Conservation (phyloP, 2,113 vertebrate genomes). For the Ophthalmotilapia sp. region DNA sequence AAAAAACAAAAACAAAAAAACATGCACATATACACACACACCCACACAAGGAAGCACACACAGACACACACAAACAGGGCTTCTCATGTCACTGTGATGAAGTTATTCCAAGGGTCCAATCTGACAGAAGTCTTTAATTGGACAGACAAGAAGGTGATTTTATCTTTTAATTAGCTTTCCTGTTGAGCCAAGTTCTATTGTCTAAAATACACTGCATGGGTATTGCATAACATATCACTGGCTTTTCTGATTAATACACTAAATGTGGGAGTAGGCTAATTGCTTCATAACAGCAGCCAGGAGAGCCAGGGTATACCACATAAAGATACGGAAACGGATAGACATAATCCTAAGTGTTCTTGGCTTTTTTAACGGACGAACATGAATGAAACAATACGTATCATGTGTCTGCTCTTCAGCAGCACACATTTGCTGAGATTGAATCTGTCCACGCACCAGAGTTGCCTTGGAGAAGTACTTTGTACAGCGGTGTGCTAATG, state of each 20-base stretch:
- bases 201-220: slow-evolving; percentile 55
- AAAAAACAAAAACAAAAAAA: accelerated
- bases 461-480: neutral
- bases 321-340: slow-evolving; percentile 29
- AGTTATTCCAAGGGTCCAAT: slow-evolving; percentile 54
- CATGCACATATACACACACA: neutral
- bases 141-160: slow-evolving; percentile 62
- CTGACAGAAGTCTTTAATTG: slow-evolving; percentile 64
- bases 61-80: neutral
- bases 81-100: slow-evolving; percentile 47
- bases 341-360: neutral
- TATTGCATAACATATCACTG: slow-evolving; percentile 65
- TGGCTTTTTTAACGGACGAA: neutral
- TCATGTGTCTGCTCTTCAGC: neutral
- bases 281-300: slow-evolving; percentile 27
- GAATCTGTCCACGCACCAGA: neutral
- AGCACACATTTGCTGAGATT: neutral
- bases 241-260: slow-evolving; percentile 53
- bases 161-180: slow-evolving; percentile 71
- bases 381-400: neutral
- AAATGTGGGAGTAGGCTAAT: slow-evolving; percentile 49
- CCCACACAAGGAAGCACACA: neutral
- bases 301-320: neutral
- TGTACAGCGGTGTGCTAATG: slow-evolving; percentile 27
- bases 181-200: slow-evolving; percentile 50